phyloP scores from a whole-genome alignment of 2,797 vertebrate genomes.

The Enteromius radiatus region DNA sequence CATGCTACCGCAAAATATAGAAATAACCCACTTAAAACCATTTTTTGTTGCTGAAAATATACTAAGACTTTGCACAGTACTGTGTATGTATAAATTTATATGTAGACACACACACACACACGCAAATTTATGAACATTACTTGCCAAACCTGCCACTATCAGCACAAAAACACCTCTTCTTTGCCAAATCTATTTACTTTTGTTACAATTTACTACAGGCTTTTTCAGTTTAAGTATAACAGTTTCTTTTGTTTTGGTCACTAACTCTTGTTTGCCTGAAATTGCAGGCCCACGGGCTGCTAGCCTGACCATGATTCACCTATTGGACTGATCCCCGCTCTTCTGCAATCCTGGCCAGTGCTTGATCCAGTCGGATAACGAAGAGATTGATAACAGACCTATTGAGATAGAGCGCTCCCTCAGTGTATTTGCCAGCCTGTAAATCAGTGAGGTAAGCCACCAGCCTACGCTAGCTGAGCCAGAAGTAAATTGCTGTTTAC shows the following conservation, averaged over 20 bases:
- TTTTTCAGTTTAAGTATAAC: constrained; percentile 10
- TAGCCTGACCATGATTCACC: constrained; percentile 36
- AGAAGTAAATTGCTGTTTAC: constrained; percentile 56
- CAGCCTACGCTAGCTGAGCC: constrained; percentile 29
- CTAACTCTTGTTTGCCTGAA: constrained; percentile 26
- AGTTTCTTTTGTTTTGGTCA: constrained; percentile 9
- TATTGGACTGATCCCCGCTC: constrained; percentile 48
- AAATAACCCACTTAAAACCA: too few species aligned
- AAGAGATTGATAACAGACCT: constrained; percentile 58
- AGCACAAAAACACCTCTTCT: not conserved
- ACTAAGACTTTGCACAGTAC: too few species aligned
- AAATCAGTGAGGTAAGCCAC: constrained; percentile 58
- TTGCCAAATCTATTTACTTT: constrained; percentile 23
- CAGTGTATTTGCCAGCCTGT: constrained; percentile 50
- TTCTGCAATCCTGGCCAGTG: constrained; percentile 28
- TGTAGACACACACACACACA: not conserved
- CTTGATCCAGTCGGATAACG: constrained; percentile 61
- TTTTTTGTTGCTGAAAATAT: too few species aligned
- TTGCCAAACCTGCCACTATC: not conserved
- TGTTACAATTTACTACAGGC: constrained; percentile 5
- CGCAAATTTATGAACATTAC: not conserved
- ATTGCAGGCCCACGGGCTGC: not conserved
- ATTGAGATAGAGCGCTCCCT: constrained; percentile 55
- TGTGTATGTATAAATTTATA: not conserved
- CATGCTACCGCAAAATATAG: too few species aligned